phyloP scores from a whole-genome alignment of 2,113 vertebrate genomes.

The Synodontis membranacea region DNA sequence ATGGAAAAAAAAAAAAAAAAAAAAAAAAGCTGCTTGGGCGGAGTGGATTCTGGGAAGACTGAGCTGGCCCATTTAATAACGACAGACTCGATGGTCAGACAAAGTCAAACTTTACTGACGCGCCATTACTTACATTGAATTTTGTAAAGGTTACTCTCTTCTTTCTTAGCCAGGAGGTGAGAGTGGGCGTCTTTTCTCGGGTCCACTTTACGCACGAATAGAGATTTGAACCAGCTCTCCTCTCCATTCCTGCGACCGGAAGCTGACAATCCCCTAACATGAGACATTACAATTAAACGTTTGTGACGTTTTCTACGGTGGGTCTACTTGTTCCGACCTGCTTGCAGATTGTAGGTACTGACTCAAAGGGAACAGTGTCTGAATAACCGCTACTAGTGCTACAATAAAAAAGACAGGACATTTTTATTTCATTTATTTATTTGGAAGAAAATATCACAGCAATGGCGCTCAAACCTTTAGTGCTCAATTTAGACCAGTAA shows the following conservation, averaged over 20 bases:
- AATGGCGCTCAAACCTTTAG: neutral
- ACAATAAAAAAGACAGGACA: too few species aligned
- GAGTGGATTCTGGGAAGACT: too few species aligned
- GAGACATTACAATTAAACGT: neutral
- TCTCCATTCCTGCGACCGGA: conserved; percentile 71
- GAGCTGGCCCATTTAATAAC: too few species aligned
- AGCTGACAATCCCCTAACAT: conserved; percentile 61
- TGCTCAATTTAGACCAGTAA: neutral
- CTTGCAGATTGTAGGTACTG: too few species aligned
- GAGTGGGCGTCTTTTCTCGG: conserved; percentile 97
- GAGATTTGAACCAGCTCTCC: conserved; percentile 94
- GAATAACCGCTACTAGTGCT: too few species aligned
- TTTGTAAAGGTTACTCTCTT: conserved; percentile 96
- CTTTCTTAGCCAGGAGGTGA: conserved; percentile 92
- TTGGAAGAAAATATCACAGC: neutral
- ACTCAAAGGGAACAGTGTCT: too few species aligned
- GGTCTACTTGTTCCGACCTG: neutral
- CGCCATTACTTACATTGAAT: conserved; percentile 84
- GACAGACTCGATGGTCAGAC: too few species aligned
- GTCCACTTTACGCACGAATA: conserved; percentile 95
- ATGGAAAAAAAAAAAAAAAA: too few species aligned
- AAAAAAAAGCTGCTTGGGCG: too few species aligned
- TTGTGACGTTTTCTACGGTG: neutral
- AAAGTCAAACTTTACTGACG: neutral
- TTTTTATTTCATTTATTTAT: too few species aligned